These are phyloP conservation scores for Eupithecia subfuscata DNA, from an alignment of 2,888 invertebrate genomes.

Conservation along the genomic window DNA sequence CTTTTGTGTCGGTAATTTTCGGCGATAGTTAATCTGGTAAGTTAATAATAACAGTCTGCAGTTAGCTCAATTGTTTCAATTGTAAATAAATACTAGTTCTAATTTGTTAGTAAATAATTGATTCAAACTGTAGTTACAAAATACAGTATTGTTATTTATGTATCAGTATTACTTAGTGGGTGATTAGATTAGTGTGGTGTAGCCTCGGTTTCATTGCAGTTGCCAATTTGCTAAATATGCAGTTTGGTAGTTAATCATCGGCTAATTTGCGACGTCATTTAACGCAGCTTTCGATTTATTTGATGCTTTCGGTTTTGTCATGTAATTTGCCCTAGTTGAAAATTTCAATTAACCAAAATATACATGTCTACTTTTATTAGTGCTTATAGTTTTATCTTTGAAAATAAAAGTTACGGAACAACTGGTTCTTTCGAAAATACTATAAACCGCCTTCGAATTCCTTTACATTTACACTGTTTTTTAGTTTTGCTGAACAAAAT, in stretches of 20 bases:
- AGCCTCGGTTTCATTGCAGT: conserved; percentile 29
- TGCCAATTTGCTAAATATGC: conserved; percentile 18
- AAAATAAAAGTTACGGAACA: neutral
- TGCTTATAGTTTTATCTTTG: neutral
- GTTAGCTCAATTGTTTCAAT: no score
- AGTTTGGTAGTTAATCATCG: neutral
- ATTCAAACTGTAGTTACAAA: neutral
- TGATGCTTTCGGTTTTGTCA: neutral
- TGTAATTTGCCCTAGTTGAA: neutral
- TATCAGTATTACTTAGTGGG: neutral
- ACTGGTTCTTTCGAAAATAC: neutral
- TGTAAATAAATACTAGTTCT: no score
- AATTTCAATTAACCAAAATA: neutral
- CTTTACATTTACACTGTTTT: neutral
- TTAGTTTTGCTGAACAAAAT: neutral
- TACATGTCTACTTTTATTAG: neutral
- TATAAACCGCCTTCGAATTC: neutral
- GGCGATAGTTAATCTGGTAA: neutral
- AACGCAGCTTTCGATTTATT: neutral
- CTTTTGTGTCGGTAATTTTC: neutral
- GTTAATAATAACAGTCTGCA: neutral
- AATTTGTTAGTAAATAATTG: neutral
- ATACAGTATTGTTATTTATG: neutral
- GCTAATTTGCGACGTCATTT: conserved; percentile 1
- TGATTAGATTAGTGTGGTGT: conserved; percentile 4